These are phyloP conservation scores for Mustela nigripes DNA, from an alignment of 2,113 vertebrate genomes.

Conservation along the genomic window DNA sequence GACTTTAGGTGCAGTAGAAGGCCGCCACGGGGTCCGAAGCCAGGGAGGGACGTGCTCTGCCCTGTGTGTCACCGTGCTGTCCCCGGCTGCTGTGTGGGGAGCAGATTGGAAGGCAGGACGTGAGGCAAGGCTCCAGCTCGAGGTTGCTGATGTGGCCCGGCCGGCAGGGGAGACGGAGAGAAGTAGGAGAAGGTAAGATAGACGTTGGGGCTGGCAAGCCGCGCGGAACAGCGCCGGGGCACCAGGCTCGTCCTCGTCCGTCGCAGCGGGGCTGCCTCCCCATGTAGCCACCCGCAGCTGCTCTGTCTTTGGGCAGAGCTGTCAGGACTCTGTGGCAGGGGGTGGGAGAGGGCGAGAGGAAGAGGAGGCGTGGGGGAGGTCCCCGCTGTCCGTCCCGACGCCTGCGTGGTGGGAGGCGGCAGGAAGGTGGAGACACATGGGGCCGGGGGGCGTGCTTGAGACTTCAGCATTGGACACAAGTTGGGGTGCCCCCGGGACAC, in stretches of 20 bases:
- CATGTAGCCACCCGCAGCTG: neutral
- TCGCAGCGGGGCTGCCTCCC: too few species aligned
- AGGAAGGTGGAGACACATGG: neutral
- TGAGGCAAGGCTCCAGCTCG: neutral
- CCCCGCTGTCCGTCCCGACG: neutral
- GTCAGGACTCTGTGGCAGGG: neutral
- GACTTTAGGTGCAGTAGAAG: neutral
- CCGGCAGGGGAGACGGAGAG: too few species aligned
- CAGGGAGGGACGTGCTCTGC: rapidly evolving
- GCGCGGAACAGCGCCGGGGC: neutral
- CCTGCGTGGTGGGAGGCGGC: too few species aligned
- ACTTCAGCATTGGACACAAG: neutral
- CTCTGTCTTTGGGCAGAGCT: neutral
- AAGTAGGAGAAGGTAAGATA: neutral
- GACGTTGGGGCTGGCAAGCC: neutral
- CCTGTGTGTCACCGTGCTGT: neutral
- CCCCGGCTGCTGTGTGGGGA: neutral
- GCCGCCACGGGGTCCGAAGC: neutral
- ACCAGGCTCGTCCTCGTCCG: too few species aligned
- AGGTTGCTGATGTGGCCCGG: neutral
- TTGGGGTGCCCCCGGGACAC: neutral
- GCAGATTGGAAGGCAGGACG: neutral
- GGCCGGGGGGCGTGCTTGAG: too few species aligned
- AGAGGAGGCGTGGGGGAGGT: neutral
- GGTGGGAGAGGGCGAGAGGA: neutral